A percentile compares a stretch with the other conserved stretches of the same genome.
These are phyloP conservation scores for Cheilosia grossa DNA, from an alignment of 2,888 invertebrate genomes.

Conservation along the genomic window DNA sequence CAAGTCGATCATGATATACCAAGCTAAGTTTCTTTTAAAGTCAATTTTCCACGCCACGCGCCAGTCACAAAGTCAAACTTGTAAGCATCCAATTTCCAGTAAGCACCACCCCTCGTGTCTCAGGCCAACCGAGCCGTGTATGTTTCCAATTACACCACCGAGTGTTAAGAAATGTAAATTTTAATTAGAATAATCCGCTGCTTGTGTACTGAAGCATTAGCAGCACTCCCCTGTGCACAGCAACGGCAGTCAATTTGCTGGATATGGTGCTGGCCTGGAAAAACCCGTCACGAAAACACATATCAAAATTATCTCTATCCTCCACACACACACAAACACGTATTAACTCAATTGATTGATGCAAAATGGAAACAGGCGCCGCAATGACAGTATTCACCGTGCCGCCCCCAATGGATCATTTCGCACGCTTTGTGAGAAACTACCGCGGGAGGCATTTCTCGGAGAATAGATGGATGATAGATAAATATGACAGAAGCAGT, in stretches of 20 bases:
- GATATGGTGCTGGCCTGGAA: constrained; percentile 14
- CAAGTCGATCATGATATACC: no score
- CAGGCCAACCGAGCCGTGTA: constrained; percentile 32
- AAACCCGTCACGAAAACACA: constrained; percentile 36
- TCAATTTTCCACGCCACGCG: no score
- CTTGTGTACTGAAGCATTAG: constrained; percentile 31
- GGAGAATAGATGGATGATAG: constrained; percentile 63
- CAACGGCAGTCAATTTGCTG: constrained; percentile 54
- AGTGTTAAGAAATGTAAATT: constrained; percentile 54
- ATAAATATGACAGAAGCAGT: constrained; percentile 67
- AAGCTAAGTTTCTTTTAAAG: no score
- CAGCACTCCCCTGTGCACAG: constrained; percentile 9
- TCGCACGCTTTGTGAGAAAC: constrained; percentile 24
- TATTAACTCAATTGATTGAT: constrained; percentile 72
- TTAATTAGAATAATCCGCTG: constrained; percentile 53
- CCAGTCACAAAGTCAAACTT: no score
- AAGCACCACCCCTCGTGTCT: background rate
- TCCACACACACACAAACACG: constrained; percentile 13
- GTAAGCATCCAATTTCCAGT: constrained; percentile 4
- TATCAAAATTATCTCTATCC: constrained; percentile 46
- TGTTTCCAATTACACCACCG: constrained; percentile 38
- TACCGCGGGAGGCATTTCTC: constrained; percentile 11
- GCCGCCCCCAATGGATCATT: constrained; percentile 24
- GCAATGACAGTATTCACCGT: constrained; percentile 44
- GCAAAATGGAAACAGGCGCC: constrained; percentile 59